Base-by-base conservation (phyloP, 1,140 invertebrate genomes). In the Zaprionus nigranus region DNA sequence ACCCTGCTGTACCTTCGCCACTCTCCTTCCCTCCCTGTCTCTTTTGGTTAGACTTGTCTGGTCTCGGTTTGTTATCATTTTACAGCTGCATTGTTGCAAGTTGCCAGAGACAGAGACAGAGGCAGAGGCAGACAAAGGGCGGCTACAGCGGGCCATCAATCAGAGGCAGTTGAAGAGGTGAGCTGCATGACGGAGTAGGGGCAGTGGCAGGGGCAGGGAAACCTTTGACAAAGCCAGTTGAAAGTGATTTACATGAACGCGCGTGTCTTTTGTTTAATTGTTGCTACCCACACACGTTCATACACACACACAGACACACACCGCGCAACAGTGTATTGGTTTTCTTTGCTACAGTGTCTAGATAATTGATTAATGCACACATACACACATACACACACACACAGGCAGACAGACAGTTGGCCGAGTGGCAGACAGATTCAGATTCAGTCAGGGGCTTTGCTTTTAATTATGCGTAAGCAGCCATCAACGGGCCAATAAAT, bases 211-310 rank as follows among this genome's bases (percentile, higher is more conserved):
- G 20, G 46, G 38, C 71, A 53, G 57, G 64, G 53, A 66, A 71
- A 87, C 77, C 76, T 82, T 86, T 82, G 59, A 63, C 75, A 36
- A 43, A 46, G 62, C 49, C 34, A 73, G 59, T 69, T 63, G 59
- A 77, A 84, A 65, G 78, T 90, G 86, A 90, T 90, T 90, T 90
- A 90, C 85, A 90, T 88, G 81, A 79, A 75, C 57, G 73, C 86
- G 82, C 73, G 82, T 90, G 85, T 90, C 85, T 90, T 90, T 90
- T 90, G 85, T 90, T 90, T 90, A 90, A 90, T 90, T 90, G 85
- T 90, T 75, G 67, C 81, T 88, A 72, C 85, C 82, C 82, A 85
- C 82, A 85, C 81, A 61, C 49, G 65, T 63, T 58, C 80, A 79
- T 40, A 56, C 62, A 17, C 30, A 69, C 49, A 69, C 30, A 69